phyloP scores from a whole-genome alignment of 2,888 invertebrate genomes.

The Melinaea marsaeus region DNA sequence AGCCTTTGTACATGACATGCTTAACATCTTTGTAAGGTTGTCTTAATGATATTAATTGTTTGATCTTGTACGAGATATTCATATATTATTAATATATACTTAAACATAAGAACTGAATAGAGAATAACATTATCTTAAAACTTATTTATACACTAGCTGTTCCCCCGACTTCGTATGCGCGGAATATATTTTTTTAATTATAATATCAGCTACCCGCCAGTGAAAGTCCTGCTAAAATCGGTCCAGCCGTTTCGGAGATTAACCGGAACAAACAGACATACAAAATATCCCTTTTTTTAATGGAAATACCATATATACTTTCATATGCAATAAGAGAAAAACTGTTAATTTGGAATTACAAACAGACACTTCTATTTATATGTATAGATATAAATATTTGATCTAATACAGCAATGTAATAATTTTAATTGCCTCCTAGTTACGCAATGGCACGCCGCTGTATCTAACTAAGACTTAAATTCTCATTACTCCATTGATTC shows the following conservation, averaged over 20 bases:
- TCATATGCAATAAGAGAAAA: neutral
- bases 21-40: neutral
- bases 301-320: too few species aligned
- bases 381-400: neutral
- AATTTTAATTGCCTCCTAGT: conserved; percentile 16
- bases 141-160: neutral
- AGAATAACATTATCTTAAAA: too few species aligned
- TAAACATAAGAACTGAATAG: too few species aligned
- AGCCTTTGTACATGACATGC: conserved; percentile 3
- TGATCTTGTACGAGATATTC: neutral
- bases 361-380: neutral
- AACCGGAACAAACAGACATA: too few species aligned
- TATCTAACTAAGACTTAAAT: conserved; percentile 32
- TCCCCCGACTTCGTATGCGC: too few species aligned
- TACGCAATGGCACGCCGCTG: conserved; percentile 9
- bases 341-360: too few species aligned
- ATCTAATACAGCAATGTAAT: neutral
- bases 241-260: too few species aligned
- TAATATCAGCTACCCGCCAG: too few species aligned
- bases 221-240: too few species aligned
- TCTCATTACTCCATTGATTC: conserved; percentile 37
- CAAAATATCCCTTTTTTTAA: too few species aligned
- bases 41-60: neutral
- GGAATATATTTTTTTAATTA: too few species aligned
- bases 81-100: neutral